phyloP scores from a whole-genome alignment of 2,113 vertebrate genomes.

The Neodon shergylaensis region DNA sequence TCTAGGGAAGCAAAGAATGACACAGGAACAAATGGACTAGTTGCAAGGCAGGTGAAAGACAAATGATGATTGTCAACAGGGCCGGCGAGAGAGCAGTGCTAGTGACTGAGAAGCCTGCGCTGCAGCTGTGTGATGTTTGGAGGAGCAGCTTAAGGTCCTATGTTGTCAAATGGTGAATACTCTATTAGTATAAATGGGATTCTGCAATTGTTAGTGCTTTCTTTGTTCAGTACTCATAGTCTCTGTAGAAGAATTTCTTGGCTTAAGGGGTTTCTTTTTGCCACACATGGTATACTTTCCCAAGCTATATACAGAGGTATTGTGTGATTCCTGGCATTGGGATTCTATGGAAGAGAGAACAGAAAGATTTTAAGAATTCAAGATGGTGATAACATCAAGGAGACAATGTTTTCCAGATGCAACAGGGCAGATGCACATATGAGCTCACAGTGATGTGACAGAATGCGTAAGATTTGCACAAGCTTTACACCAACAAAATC shows the following conservation, averaged over 20 bases:
- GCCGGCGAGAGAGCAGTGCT: conserved; percentile 64
- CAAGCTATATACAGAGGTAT: conserved; percentile 37
- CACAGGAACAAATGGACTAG: conserved; percentile 53
- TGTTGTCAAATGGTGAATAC: conserved; percentile 59
- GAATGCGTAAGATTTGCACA: background rate
- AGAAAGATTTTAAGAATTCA: background rate
- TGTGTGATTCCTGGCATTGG: conserved; percentile 48
- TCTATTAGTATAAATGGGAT: conserved; percentile 53
- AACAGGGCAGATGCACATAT: background rate
- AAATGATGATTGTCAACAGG: conserved; percentile 66
- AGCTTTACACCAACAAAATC: background rate
- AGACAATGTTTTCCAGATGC: background rate
- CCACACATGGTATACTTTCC: conserved; percentile 46
- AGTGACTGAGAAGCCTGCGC: conserved; percentile 65
- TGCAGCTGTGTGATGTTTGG: conserved; percentile 39
- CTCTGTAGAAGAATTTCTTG: conserved; percentile 57
- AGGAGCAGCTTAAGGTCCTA: conserved; percentile 64
- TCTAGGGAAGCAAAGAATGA: conserved; percentile 58
- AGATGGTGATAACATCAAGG: background rate
- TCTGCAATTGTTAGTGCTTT: conserved; percentile 48
- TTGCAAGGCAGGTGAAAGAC: conserved; percentile 75
- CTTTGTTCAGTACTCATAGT: conserved; percentile 56
- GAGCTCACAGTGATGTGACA: background rate
- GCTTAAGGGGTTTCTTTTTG: conserved; percentile 56
- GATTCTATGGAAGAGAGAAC: background rate